Conservation (phyloP, 2,113 vertebrate species). For the Lamprologus sp. region DNA sequence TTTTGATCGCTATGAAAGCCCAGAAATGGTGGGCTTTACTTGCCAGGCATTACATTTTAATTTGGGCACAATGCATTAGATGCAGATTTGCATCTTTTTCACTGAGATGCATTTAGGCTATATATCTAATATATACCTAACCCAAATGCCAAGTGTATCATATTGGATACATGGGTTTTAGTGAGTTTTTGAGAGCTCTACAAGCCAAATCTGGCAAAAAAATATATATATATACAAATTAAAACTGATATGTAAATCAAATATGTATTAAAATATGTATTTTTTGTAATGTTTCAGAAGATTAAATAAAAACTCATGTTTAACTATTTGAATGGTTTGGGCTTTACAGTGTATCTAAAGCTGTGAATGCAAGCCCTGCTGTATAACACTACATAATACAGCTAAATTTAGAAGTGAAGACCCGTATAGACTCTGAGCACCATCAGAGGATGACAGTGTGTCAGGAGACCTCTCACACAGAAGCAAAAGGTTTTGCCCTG, state of each 20-base stretch:
- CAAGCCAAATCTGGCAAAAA: background rate
- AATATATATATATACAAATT: background rate
- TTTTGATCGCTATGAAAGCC: background rate
- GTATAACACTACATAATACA: background rate
- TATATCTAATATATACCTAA: background rate
- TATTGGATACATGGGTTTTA: background rate
- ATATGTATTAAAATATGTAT: background rate
- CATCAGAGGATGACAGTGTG: conserved; percentile 36
- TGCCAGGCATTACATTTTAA: background rate
- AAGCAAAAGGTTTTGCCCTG: conserved; percentile 13
- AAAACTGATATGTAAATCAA: background rate
- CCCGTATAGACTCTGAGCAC: background rate
- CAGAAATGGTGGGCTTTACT: background rate
- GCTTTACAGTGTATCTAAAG: background rate
- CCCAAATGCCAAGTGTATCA: background rate
- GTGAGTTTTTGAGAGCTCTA: background rate
- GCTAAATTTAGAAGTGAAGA: conserved; percentile 10
- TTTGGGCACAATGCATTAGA: background rate
- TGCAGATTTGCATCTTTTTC: background rate
- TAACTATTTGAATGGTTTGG: background rate
- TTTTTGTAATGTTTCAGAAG: background rate
- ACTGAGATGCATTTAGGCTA: background rate
- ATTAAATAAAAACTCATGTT: background rate
- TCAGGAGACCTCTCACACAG: conserved; percentile 29
- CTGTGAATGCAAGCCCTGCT: background rate